Conservation (phyloP, 2,888 invertebrate genomes). For the Aromia moschata region DNA sequence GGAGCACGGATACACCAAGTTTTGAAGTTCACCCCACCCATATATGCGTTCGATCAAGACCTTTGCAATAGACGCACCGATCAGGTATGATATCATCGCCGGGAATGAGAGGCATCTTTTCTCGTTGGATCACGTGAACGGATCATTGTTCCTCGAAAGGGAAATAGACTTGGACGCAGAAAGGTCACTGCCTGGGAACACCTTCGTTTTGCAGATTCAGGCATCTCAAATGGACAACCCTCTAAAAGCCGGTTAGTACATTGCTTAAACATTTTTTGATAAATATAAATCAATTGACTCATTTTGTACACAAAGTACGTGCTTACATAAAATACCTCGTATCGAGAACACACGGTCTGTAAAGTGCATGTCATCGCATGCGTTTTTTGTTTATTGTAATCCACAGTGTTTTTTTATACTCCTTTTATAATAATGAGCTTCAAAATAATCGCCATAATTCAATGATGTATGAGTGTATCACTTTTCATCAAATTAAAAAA, state of each 20-base stretch:
- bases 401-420: too few relatives aligned
- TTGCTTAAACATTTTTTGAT: too few relatives aligned
- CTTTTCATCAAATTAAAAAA: too few relatives aligned
- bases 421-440: too few relatives aligned
- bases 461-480: too few relatives aligned
- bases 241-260: constrained; percentile 11
- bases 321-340: too few relatives aligned
- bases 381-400: too few relatives aligned
- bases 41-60: constrained; percentile 84
- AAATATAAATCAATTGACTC: too few relatives aligned
- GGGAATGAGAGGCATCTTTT: constrained; percentile 81
- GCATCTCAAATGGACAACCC: constrained; percentile 72
- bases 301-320: too few relatives aligned
- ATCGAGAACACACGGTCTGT: too few relatives aligned
- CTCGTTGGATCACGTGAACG: constrained; percentile 77
- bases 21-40: constrained; percentile 75
- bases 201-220: constrained; percentile 80
- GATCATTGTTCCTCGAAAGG: constrained; percentile 78
- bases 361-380: too few relatives aligned
- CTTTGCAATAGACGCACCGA: constrained; percentile 74
- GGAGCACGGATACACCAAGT: constrained; percentile 77
- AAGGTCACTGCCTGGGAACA: constrained; percentile 76
- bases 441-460: too few relatives aligned
- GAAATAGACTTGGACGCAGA: constrained; percentile 86
- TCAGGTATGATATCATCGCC: constrained; percentile 81